phyloP scores from a whole-genome alignment of 2,888 invertebrate species.

The Drosophila suboccidentalis region DNA sequence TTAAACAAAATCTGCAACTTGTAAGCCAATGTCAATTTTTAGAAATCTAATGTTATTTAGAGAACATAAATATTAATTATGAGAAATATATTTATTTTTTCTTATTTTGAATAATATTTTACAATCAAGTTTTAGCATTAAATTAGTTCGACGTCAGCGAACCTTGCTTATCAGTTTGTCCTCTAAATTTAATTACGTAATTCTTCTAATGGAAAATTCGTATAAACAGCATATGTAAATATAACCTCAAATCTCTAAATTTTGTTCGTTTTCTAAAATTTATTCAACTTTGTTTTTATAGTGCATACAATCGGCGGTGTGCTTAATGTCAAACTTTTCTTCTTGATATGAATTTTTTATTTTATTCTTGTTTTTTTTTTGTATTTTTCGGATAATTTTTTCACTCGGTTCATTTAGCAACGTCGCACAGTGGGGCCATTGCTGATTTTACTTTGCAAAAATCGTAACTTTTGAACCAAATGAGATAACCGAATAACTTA shows the following conservation, averaged over 20 bases:
- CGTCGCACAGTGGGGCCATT: no score
- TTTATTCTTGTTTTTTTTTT: slow-evolving; percentile 38
- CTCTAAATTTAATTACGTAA: no score
- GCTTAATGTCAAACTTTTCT: slow-evolving; percentile 3
- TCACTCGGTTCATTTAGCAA: slow-evolving; percentile 76
- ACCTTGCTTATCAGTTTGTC: no score
- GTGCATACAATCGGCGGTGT: slow-evolving; percentile 22
- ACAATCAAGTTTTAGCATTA: no score
- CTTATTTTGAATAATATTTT: not conserved
- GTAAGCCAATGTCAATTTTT: not conserved
- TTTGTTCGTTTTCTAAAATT: no score
- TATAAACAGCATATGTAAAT: no score
- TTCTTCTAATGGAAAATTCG: no score
- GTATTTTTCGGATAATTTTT: slow-evolving; percentile 67
- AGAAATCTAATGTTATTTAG: not conserved
- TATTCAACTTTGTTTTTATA: not conserved
- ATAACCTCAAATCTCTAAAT: no score
- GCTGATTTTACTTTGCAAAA: no score
- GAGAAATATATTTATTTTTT: not conserved
- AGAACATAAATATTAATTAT: not conserved
- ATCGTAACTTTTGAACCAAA: no score
- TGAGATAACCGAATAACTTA: no score
- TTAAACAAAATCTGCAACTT: not conserved
- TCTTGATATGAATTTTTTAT: slow-evolving; percentile 63
- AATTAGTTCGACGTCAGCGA: not conserved